Conservation (phyloP, 2,888 invertebrate species). For the Leucoptera coffeella region DNA sequence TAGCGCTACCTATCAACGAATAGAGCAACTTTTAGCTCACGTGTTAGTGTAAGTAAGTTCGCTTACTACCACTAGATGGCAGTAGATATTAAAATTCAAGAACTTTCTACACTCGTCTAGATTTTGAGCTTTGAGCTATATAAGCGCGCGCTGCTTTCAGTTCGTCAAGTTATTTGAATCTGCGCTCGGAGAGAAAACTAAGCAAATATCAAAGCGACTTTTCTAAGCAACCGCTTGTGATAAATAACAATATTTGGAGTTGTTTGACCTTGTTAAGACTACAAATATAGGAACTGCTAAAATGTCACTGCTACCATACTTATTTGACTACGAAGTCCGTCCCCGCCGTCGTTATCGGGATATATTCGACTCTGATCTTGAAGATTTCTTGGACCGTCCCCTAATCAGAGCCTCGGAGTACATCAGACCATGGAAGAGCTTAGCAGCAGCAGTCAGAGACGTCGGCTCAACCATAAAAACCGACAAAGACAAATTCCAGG, state of each 20-base stretch:
- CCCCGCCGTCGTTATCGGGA: conserved; percentile 21
- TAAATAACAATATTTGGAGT: no score
- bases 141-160: conserved; percentile 3
- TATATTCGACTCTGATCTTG: conserved; percentile 30
- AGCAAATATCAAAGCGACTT: no score
- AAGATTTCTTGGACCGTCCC: conserved; percentile 31
- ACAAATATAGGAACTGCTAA: no score
- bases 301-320: conserved; percentile 35
- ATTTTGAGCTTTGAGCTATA: conserved; percentile 1
- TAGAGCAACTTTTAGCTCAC: no score
- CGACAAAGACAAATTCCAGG: conserved; percentile 57
- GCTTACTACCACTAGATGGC: background rate
- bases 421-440: conserved; percentile 29
- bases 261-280: no score
- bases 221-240: no score
- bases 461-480: conserved; percentile 48
- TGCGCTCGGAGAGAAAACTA: no score
- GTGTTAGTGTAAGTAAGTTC: no score
- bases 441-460: conserved; percentile 30
- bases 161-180: conserved; percentile 4
- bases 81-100: conserved; percentile 1
- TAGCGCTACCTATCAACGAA: conserved; percentile 5
- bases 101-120: conserved; percentile 1
- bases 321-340: conserved; percentile 20
- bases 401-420: conserved; percentile 18